Conservation (phyloP, 2,797 vertebrate species). For the Coracias cyanogaster region DNA sequence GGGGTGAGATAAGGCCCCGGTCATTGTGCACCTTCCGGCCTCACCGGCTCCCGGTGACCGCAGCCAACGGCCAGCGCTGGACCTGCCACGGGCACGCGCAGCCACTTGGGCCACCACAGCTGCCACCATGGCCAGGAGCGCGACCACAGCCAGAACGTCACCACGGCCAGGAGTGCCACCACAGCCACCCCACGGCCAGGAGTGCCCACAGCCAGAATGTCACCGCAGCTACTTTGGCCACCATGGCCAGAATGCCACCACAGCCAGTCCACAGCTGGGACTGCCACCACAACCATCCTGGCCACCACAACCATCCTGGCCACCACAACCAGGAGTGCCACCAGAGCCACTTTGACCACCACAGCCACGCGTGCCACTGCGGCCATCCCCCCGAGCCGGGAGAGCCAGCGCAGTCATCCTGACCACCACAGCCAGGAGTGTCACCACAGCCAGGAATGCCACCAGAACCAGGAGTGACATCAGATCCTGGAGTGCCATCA, state of each 20-base stretch:
- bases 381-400: not conserved
- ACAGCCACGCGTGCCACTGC: too few species aligned
- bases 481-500: too few species aligned
- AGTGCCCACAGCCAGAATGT: not conserved
- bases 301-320: too few species aligned
- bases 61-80: not conserved
- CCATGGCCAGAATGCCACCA: not conserved
- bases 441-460: not conserved
- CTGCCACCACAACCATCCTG: too few species aligned
- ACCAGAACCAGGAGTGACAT: not conserved
- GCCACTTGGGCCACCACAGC: not conserved
- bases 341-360: not conserved
- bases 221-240: not conserved
- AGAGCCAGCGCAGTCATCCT: not conserved
- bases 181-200: not conserved
- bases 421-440: too few species aligned
- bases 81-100: not conserved
- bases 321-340: too few species aligned
- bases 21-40: constrained; percentile 79
- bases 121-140: too few species aligned
- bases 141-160: not conserved
- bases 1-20: constrained; percentile 33
- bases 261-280: not conserved
- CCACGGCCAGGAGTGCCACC: not conserved
- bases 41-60: not conserved